Conservation (phyloP, 2,888 invertebrate genomes). For the Pocota personata region DNA sequence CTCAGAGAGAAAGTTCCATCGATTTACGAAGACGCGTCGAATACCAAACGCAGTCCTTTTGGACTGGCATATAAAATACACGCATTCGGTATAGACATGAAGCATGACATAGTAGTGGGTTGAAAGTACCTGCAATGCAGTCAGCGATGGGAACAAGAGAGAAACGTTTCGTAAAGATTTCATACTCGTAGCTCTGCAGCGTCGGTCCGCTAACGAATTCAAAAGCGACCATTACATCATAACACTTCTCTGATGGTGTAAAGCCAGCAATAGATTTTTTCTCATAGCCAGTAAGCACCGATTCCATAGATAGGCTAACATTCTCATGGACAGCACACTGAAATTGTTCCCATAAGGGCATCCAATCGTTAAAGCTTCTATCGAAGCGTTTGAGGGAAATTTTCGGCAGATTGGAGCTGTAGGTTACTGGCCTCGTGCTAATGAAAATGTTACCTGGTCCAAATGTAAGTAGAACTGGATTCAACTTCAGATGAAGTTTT, state of each 20-base stretch:
- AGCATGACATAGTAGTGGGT: conserved; percentile 15
- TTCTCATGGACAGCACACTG: conserved; percentile 21
- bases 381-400: conserved; percentile 15
- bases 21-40: no score
- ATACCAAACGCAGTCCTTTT: no score
- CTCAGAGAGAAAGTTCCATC: no score
- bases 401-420: not conserved
- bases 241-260: conserved; percentile 12
- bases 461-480: not conserved
- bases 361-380: conserved; percentile 9
- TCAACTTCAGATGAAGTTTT: not conserved
- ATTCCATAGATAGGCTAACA: conserved; percentile 5
- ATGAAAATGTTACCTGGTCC: not conserved
- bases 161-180: conserved; percentile 6
- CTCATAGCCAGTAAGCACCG: conserved; percentile 14
- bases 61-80: no score
- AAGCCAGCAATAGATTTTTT: conserved; percentile 15
- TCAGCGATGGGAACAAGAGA: conserved; percentile 9
- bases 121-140: conserved; percentile 3
- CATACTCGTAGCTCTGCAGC: not conserved
- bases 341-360: conserved; percentile 28
- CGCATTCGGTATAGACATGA: no score
- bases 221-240: not conserved
- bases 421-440: not conserved
- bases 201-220: conserved; percentile 22